Evolutionary conservation across 2,113 vertebrate genomes (phyloP).

Genomic region (Piaya cayana): DNA sequence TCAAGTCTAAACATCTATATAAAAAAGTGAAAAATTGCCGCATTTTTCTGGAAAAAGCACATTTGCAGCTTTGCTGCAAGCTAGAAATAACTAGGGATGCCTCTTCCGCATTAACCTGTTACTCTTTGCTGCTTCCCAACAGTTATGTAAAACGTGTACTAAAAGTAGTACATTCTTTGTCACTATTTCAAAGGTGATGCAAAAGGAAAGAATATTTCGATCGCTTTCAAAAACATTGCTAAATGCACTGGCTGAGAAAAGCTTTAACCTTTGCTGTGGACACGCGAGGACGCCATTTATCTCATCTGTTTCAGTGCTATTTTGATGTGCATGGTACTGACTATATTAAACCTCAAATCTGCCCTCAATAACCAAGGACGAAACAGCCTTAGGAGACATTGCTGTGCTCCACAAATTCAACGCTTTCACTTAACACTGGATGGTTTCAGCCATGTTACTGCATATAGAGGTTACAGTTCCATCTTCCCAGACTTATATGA

Average conservation of each 20-base stretch:
- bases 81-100: background rate
- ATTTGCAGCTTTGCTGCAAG: background rate
- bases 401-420: background rate
- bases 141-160: background rate
- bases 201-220: background rate
- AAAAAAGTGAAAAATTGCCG: background rate
- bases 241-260: background rate
- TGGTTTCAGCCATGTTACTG: background rate
- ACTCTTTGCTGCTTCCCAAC: fast-evolving
- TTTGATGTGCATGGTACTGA: fast-evolving
- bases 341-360: background rate
- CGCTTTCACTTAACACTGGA: background rate
- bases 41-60: background rate
- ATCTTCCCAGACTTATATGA: background rate
- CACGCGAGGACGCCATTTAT: background rate
- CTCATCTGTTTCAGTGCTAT: fast-evolving
- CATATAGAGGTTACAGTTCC: background rate
- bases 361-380: background rate
- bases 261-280: background rate
- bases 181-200: background rate
- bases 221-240: background rate
- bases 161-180: background rate
- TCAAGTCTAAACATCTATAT: background rate
- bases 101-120: background rate
- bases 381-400: background rate